Evolutionary conservation across 2,888 invertebrate species (phyloP).

Genomic region (Esperia sulphurella): DNA sequence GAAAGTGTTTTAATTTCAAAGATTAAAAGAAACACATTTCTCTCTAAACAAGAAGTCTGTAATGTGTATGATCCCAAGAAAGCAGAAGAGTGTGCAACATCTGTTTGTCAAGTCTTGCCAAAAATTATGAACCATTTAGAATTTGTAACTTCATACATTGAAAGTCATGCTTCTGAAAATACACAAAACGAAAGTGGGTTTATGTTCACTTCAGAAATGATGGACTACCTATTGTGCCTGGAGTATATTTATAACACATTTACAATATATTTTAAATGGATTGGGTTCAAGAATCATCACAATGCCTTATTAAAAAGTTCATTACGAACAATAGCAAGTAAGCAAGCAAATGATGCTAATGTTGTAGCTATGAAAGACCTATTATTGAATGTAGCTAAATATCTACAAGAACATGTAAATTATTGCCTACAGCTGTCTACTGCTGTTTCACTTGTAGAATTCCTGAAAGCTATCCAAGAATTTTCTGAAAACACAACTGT

Average conservation of each 20-base stretch:
- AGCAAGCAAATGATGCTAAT: slow-evolving; percentile 30
- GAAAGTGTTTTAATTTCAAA: slow-evolving; percentile 53
- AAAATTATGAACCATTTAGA: slow-evolving; percentile 51
- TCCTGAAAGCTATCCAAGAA: slow-evolving; percentile 68
- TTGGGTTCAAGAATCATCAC: slow-evolving; percentile 77
- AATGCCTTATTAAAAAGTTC: slow-evolving; percentile 54
- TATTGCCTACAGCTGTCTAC: slow-evolving; percentile 76
- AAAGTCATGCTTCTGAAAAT: slow-evolving; percentile 30
- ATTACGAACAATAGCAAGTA: slow-evolving; percentile 52
- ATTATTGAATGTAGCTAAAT: slow-evolving; percentile 49
- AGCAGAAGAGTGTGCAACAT: slow-evolving; percentile 54
- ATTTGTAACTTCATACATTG: slow-evolving; percentile 41
- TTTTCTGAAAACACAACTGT: slow-evolving; percentile 57
- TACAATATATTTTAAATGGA: slow-evolving; percentile 82
- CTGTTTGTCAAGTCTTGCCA: slow-evolving; percentile 45
- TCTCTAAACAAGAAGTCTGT: slow-evolving; percentile 44
- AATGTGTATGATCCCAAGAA: slow-evolving; percentile 44
- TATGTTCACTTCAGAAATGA: slow-evolving; percentile 37
- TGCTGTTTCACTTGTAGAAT: slow-evolving; percentile 75
- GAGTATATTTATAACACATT: slow-evolving; percentile 76
- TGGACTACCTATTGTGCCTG: slow-evolving; percentile 63
- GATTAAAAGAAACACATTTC: slow-evolving; percentile 57
- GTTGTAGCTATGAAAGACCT: slow-evolving; percentile 52
- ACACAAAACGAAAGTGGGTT: slow-evolving; percentile 36
- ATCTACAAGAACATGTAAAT: slow-evolving; percentile 64